A percentile compares a stretch with the other conserved stretches of the same genome.
These are phyloP conservation scores for Aurelia aurita DNA, from an alignment of 30 jellyfish, hydroid and myxozoan genomes.

Conservation along the genomic window DNA sequence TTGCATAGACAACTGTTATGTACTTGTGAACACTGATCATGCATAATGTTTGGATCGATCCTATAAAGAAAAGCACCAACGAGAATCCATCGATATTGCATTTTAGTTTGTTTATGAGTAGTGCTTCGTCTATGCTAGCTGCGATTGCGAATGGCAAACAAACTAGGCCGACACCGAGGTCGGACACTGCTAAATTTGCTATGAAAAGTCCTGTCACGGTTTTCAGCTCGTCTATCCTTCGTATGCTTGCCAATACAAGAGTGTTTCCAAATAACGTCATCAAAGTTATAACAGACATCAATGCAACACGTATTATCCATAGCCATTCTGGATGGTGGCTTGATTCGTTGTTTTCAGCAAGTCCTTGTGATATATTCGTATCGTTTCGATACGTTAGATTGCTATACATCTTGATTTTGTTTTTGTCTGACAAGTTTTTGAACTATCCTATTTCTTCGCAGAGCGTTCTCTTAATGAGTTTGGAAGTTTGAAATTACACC, in stretches of 20 bases:
- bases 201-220: conserved; percentile 71
- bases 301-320: conserved; percentile 6
- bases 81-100: conserved; percentile 71
- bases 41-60: conserved; percentile 56
- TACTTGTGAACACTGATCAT: conserved; percentile 65
- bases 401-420: too few species aligned
- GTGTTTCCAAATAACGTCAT: conserved; percentile 38
- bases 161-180: conserved; percentile 64
- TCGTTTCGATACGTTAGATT: too few species aligned
- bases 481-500: too few species aligned
- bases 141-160: conserved; percentile 71
- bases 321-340: conserved; percentile 44
- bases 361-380: too few species aligned
- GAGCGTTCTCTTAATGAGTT: too few species aligned
- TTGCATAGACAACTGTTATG: conserved; percentile 63
- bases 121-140: conserved; percentile 49
- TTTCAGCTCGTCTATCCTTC: conserved; percentile 55
- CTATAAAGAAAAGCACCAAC: conserved; percentile 62
- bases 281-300: conserved; percentile 21
- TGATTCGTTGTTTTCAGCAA: not conserved
- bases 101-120: not conserved
- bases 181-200: conserved; percentile 68
- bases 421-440: too few species aligned
- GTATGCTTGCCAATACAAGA: conserved; percentile 42
- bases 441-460: too few species aligned